These are phyloP conservation scores for Ichneumoninae sp. DNA, from an alignment of 2,888 invertebrate species.

Conservation along the genomic window DNA sequence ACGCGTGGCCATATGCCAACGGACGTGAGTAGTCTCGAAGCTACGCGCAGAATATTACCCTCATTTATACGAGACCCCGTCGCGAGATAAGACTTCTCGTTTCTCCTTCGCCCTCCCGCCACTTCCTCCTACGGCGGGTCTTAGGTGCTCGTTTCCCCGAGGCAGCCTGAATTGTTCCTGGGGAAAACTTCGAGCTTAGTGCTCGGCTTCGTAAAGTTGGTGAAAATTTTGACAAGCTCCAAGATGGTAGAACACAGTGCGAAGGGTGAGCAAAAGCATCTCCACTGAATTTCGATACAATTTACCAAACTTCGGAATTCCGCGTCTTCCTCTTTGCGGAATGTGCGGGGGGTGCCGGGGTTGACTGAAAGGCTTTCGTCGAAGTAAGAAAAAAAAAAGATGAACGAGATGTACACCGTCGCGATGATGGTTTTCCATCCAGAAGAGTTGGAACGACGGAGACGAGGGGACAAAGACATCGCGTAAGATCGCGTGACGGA, in stretches of 20 bases:
- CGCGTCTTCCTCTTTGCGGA: not conserved
- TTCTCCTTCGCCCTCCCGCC: conserved; percentile 25
- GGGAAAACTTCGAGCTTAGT: conserved; percentile 52
- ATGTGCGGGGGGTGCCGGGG: not conserved
- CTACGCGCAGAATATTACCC: conserved; percentile 70
- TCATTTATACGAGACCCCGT: conserved; percentile 69
- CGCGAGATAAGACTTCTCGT: conserved; percentile 67
- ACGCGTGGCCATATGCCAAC: conserved; percentile 68
- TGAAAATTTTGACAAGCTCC: conserved; percentile 59
- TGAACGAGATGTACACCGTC: conserved; percentile 8
- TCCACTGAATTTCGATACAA: conserved; percentile 59
- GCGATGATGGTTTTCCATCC: conserved; percentile 19
- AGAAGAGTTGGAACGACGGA: conserved; percentile 5
- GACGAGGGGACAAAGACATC: conserved; percentile 18
- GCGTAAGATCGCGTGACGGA: conserved; percentile 65
- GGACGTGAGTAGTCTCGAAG: conserved; percentile 69
- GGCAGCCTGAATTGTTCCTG: conserved; percentile 49
- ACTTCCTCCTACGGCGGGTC: conserved; percentile 45
- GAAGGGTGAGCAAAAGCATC: conserved; percentile 15
- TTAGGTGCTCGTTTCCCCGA: conserved; percentile 35
- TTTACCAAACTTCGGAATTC: conserved; percentile 47
- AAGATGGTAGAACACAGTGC: not conserved
- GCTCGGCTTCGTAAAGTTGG: conserved; percentile 30
- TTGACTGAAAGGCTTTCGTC: conserved; percentile 49
- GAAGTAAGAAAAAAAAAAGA: conserved; percentile 47